Percentiles rank a stretch among this genome's conserved stretches.
These are phyloP conservation scores for Dolichomitus sp. DNA, from an alignment of 2,888 invertebrate species.

Conservation along the genomic window DNA sequence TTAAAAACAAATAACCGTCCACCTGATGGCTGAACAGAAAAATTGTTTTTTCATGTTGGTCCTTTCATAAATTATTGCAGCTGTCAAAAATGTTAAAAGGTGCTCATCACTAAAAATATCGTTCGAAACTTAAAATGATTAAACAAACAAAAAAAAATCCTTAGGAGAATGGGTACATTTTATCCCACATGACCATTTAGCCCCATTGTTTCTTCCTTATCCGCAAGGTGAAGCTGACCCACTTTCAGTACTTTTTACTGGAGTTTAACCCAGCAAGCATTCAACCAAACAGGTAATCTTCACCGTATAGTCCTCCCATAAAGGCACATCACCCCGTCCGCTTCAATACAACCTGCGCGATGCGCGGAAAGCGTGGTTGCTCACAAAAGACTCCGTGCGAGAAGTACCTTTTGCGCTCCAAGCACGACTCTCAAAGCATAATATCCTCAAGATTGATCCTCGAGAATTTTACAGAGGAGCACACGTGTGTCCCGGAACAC, in stretches of 20 bases:
- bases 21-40: background rate
- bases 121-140: background rate
- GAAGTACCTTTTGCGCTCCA: conserved; percentile 22
- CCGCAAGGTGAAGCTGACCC: background rate
- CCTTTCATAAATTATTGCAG: background rate
- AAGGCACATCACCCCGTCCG: conserved; percentile 2
- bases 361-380: conserved; percentile 3
- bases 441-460: conserved; percentile 32
- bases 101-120: background rate
- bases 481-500: conserved; percentile 77
- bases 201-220: background rate
- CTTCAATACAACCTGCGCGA: conserved; percentile 17
- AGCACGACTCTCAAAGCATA: conserved; percentile 28
- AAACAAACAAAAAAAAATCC: background rate
- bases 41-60: background rate
- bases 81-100: background rate
- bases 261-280: background rate
- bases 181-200: background rate
- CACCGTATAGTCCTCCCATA: background rate
- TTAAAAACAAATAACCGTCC: conserved; percentile 34
- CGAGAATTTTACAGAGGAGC: conserved; percentile 60
- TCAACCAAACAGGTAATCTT: conserved; percentile 3
- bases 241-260: background rate
- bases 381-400: conserved; percentile 26
- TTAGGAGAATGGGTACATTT: background rate